Base-by-base conservation (phyloP, 2,888 invertebrate genomes). In the Acleris emargana region DNA sequence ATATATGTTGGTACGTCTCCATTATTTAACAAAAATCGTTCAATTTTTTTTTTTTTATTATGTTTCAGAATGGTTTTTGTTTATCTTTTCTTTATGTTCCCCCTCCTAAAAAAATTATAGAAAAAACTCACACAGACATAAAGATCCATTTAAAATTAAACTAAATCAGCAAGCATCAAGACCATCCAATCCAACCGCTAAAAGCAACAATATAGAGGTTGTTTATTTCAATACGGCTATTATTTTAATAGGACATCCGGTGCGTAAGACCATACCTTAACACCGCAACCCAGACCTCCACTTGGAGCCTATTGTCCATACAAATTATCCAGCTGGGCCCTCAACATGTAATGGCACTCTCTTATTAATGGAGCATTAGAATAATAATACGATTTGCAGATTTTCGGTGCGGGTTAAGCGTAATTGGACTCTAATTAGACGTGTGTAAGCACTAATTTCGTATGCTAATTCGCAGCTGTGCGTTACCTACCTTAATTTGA, bases 221-320 rank as follows among this genome's bases (percentile, higher is more conserved):
- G 86, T 83, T 89, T 88, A 89, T 88, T 90, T 89, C 88, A 89
- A 87, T 83, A 83, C 83, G 78, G 74, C 84, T 78, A 90, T 90
- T 91, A 91, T 87, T 90, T 89, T 91, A 91, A 91, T 90, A 88
- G 86, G 82, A 89, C 87, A 88, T 89, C 89, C 88, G 87, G 88
- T 81, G 72, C 67, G 67, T 69, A 68, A 69, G 70, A 80, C 16
- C 76, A 69, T 70, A 58, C 73, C 71, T 73, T 82, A 83, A 79
- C 79, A 76, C 72, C 77, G 77, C 75, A 5, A 38, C 38, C 13
- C 38, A 38, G 4, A 4, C 4, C 38, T 9, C 32, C 13, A 13
- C 2, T 13, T 4, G 38, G 38, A 38, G 38, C 38, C 38, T 13
- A 38, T 38, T 38, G 13, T 4, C 38, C 9, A 38, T 38, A 38